Evolutionary conservation across 2,797 vertebrate genomes (phyloP).

Genomic region (Poecilia gillii): DNA sequence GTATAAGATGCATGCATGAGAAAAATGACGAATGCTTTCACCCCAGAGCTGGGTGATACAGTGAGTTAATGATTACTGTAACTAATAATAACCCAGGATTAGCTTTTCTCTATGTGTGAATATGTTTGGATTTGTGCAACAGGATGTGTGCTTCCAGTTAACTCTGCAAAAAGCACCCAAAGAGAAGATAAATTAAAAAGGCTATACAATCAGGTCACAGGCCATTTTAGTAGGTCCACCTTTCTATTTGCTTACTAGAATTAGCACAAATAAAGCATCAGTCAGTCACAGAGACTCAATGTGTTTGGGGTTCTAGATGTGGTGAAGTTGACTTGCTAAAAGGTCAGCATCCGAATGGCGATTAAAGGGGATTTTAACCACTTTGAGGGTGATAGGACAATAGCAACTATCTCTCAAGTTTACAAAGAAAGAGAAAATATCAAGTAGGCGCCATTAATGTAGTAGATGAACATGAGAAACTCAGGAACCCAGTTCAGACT

Average conservation of each 20-base stretch:
- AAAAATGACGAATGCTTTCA: constrained; percentile 44
- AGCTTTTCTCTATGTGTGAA: background rate
- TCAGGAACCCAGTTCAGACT: background rate
- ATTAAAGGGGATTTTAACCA: background rate
- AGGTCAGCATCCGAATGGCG: background rate
- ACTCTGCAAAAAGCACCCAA: background rate
- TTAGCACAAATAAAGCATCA: background rate
- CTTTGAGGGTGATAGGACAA: background rate
- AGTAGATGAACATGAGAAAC: background rate
- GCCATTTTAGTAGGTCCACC: background rate
- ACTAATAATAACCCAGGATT: background rate
- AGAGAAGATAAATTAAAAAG: background rate
- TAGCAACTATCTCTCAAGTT: background rate
- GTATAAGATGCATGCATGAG: constrained; percentile 40
- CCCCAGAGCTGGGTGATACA: background rate
- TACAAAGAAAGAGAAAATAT: background rate
- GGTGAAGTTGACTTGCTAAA: background rate
- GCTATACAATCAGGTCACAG: background rate
- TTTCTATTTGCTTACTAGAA: background rate
- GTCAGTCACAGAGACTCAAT: background rate
- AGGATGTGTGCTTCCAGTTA: background rate
- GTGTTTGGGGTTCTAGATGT: background rate
- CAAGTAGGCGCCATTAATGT: background rate
- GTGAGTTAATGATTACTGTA: background rate
- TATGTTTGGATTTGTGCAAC: background rate